Evolutionary conservation across 2,888 invertebrate species (phyloP), one percentile per base, ranked within the genome.

Genomic region (Meloe dianella): DNA sequence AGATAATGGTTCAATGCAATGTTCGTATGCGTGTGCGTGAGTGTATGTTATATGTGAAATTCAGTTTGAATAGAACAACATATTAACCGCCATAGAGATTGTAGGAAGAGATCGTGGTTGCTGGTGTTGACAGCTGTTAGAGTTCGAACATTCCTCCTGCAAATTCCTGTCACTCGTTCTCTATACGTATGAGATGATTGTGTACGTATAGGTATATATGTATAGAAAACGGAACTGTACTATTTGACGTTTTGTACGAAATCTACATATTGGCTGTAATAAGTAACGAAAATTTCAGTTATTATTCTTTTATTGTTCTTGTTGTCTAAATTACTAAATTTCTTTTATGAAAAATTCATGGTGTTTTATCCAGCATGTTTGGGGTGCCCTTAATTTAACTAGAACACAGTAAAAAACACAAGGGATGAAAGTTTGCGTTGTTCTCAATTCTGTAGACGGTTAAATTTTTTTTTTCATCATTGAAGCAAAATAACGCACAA

Each of bases 41-140:
- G 6, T 8, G 41, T 17, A 3, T 30, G 27, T 17, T 30, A 41
- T 47, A 57, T 60, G 60, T 56, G 65, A 61, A 61, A 64, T 59
- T 32, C 20, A 10, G 30, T 20, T 61, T 54, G 66, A 64, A 69
- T 61, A 57, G 57, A 66, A 66, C 59, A 60, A 60, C 64, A 66
- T 64, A n/a, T n/a, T n/a, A 64, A 65, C 65, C 69, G 66, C 51
- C 51, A 22, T 63, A 65, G 69, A 70, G 73, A 73, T 73, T 73
- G 69, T 64, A 71, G 73, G 67, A 73, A 69, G 68, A 66, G 70
- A 65, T 73, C 66, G 69, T 61, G 71, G 69, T 73, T 69, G 60
- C 69, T 67, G 69, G 71, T 68, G 71, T 70, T 71, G 71, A 71
- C 73, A 73, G 73, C 73, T 73, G 70, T 67, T 68, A 62, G 62